These are phyloP conservation scores for Caenorhabditis elegans DNA, from an alignment of 1,140 invertebrate species.

Conservation along the genomic window WBcel235 BX284603.4:7051501-7052000, in stretches of 20 bases:
- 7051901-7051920: background rate
- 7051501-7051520: too few species aligned
- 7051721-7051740: background rate
- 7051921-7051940: background rate
- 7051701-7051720: background rate
- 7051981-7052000: too few species aligned
- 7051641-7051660: too few species aligned
- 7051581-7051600: slow-evolving; percentile 7
- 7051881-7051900: too few species aligned
- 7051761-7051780: too few species aligned
- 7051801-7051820: background rate
- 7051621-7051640: background rate
- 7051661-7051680: background rate
- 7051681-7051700: background rate
- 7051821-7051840: too few species aligned
- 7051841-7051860: too few species aligned
- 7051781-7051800: background rate
- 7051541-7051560: background rate
- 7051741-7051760: background rate
- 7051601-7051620: background rate
- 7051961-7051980: too few species aligned
- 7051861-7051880: too few species aligned
- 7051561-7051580: background rate
- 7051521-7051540: background rate
- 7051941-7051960: too few species aligned